phyloP scores from a whole-genome alignment of 2,888 invertebrate species.

The Arctia plantaginis region DNA sequence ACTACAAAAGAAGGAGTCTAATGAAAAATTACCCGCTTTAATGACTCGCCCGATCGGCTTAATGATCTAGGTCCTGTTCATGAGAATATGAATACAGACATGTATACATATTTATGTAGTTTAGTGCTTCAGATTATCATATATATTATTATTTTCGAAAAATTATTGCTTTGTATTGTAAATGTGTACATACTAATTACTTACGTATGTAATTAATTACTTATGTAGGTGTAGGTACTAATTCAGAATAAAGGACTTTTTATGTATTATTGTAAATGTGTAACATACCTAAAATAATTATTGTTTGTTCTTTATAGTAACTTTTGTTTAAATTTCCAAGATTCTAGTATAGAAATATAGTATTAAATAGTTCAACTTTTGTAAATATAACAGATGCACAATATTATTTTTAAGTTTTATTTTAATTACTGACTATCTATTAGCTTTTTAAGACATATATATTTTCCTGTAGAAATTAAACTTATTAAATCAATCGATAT shows the following conservation, averaged over 20 bases:
- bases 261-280: not conserved
- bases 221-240: too few relatives aligned
- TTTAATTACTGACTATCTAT: too few relatives aligned
- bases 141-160: constrained; percentile 28
- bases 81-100: constrained; percentile 42
- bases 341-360: not conserved
- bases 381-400: not conserved
- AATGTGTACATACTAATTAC: too few relatives aligned
- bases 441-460: too few relatives aligned
- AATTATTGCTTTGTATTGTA: not conserved
- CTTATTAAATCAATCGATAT: too few relatives aligned
- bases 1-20: constrained; percentile 70
- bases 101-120: constrained; percentile 4
- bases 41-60: constrained; percentile 70
- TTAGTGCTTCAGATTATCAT: constrained; percentile 18
- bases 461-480: too few relatives aligned
- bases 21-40: constrained; percentile 76
- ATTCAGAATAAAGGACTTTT: too few relatives aligned
- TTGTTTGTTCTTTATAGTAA: not conserved
- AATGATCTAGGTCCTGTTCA: constrained; percentile 73
- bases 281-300: too few relatives aligned
- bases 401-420: too few relatives aligned
- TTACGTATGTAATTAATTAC: too few relatives aligned
- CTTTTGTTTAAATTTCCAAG: too few relatives aligned
- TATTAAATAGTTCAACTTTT: not conserved